A percentile compares a stretch with the other conserved stretches of the same genome.
Conservation (phyloP, 2,797 vertebrate genomes). For the Oophaga sylvatica region DNA sequence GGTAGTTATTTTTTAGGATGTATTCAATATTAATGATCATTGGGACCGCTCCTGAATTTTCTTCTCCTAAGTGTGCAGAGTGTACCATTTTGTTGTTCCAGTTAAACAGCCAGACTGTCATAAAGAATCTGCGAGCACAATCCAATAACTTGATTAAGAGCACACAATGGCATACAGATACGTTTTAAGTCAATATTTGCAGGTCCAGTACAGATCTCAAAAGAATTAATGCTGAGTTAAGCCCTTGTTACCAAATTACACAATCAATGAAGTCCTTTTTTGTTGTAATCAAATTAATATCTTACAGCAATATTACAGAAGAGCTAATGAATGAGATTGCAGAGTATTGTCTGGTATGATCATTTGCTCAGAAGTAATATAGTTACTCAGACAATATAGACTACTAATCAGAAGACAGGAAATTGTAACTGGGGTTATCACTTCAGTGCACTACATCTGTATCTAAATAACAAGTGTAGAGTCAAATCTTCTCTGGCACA, state of each 20-base stretch:
- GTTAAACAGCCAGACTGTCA: conserved; percentile 44
- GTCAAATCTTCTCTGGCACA: not conserved
- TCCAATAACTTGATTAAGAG: conserved; percentile 55
- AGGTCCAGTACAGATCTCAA: not conserved
- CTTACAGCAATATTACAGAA: not conserved
- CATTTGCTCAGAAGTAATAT: not conserved
- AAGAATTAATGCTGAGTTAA: conserved; percentile 49
- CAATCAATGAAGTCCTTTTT: conserved; percentile 32
- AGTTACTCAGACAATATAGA: not conserved
- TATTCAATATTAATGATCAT: conserved; percentile 58
- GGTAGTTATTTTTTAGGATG: conserved; percentile 43
- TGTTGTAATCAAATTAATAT: not conserved
- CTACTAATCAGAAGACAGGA: not conserved
- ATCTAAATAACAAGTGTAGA: not conserved
- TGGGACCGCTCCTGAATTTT: conserved; percentile 34
- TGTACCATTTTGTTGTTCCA: conserved; percentile 35
- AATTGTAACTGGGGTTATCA: not conserved
- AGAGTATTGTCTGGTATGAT: not conserved
- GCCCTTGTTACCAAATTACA: conserved; percentile 39
- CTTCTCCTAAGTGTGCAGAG: conserved; percentile 21
- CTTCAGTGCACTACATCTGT: not conserved
- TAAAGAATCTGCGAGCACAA: conserved; percentile 45
- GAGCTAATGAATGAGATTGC: not conserved
- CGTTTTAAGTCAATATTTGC: conserved; percentile 40
- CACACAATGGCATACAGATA: conserved; percentile 50